Evolutionary conservation across 1,140 invertebrate genomes (phyloP), one percentile per base, ranked within the genome.

Genomic region (Ctenoplectra terminalis): DNA sequence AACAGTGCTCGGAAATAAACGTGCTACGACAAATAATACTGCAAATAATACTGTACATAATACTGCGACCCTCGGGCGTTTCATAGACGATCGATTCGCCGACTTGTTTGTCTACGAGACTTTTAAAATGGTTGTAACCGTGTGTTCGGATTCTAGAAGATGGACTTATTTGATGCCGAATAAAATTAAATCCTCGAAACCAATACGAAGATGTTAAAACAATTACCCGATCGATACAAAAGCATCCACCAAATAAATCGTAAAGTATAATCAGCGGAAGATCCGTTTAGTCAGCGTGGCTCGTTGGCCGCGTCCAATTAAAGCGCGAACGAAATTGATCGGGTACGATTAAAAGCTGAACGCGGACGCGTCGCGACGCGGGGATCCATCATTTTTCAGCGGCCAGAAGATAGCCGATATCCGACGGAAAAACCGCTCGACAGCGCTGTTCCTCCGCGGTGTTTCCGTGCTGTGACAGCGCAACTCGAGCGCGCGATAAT

Each of bases 401-500:
- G 37, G 23, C n/a, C 48, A 48, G 56, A 61, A 46, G 76, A 17
- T 52, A 40, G 54, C 43, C 46, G 31, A 20, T n/a, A 40, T 37
- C 70, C 58, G 29, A 29, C 48, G 83, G 70, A 81, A 85, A 85
- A 82, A 56, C 56, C 64, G 50, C 58, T 60, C n/a, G 58, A n/a
- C 72, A 58, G 17, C 52, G 26, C 23, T 86, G 84, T 82, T 85
- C 72, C 83, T 70, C 81, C 54, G 34, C 54, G 78, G 48, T 73
- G 77, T 79, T 70, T 29, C 67, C 74, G 78, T 69, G 58, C 66
- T 67, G 56, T 63, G 83, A 85, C 77, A 76, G 40, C 67, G 67
- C 83, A 81, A 86, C 72, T 77, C 78, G 83, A 70, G 70, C 83
- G 58, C 71, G 80, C 83, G 78, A 87, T 87, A 86, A 87, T 87